Conservation (phyloP, 2,113 vertebrate species). For the Esox niger region DNA sequence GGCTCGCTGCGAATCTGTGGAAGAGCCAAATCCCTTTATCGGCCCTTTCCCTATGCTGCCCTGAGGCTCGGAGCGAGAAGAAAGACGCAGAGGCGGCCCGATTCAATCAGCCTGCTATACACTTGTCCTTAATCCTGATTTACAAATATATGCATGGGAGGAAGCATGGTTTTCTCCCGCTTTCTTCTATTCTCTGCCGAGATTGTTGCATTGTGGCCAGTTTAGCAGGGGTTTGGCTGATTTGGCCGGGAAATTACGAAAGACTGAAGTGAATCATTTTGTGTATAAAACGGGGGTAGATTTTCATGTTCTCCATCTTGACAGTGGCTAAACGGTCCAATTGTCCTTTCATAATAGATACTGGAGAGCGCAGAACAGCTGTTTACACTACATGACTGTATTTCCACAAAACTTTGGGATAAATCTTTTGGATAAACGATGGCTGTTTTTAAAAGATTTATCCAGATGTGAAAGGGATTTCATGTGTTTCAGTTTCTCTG, state of each 20-base stretch:
- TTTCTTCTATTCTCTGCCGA: neutral
- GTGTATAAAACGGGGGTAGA: neutral
- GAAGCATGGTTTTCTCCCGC: slow-evolving; percentile 30
- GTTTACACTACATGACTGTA: neutral
- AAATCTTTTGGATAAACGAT: neutral
- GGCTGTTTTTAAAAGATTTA: no score
- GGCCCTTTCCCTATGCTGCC: slow-evolving; percentile 59
- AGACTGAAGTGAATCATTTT: slow-evolving; percentile 28
- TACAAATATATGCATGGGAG: slow-evolving; percentile 62
- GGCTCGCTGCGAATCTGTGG: slow-evolving; percentile 58
- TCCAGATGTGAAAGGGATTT: no score
- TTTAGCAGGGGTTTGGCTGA: slow-evolving; percentile 18
- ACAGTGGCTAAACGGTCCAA: neutral
- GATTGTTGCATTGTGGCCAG: slow-evolving; percentile 39
- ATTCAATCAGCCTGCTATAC: slow-evolving; percentile 67
- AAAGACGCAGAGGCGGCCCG: slow-evolving; percentile 50
- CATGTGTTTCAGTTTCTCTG: no score
- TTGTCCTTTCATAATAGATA: neutral
- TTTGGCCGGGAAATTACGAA: slow-evolving; percentile 6
- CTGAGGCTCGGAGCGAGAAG: slow-evolving; percentile 59
- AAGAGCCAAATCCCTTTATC: slow-evolving; percentile 72
- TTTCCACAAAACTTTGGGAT: neutral
- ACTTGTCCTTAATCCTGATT: slow-evolving; percentile 69
- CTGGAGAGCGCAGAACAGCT: neutral
- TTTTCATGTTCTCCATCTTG: neutral